phyloP scores from a whole-genome alignment of 2,797 vertebrate species.

The Chrysocyon brachyurus region DNA sequence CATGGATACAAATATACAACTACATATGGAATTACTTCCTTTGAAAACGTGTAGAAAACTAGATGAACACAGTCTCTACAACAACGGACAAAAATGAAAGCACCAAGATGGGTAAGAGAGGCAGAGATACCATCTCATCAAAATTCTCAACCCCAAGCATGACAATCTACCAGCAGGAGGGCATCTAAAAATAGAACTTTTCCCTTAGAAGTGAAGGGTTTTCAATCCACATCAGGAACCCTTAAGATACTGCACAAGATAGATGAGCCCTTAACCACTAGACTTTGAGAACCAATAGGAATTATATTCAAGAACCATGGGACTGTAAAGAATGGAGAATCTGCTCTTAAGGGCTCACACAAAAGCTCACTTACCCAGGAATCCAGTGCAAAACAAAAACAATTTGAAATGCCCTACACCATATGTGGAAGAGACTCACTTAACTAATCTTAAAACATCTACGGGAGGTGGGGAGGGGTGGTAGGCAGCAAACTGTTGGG shows the following conservation, averaged over 20 bases:
- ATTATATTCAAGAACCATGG: not conserved
- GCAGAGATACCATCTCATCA: not conserved
- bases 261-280: not conserved
- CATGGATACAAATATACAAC: not conserved
- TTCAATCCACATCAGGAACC: not conserved
- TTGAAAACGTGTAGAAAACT: not conserved
- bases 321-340: not conserved
- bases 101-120: not conserved
- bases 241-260: not conserved
- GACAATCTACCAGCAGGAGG: not conserved
- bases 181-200: not conserved
- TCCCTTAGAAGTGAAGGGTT: not conserved
- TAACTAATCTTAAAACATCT: not conserved
- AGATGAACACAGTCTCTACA: not conserved
- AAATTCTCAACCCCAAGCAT: not conserved
- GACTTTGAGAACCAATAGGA: not conserved
- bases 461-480: no score
- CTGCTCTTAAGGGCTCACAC: not conserved
- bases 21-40: not conserved
- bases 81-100: not conserved
- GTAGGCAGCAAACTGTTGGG: not conserved
- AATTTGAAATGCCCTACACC: not conserved
- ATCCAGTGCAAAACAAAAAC: not conserved
- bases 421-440: not conserved
- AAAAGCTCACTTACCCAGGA: not conserved